Evolutionary conservation across 2,797 vertebrate species (phyloP).

Genomic region (Poecilia picta): DNA sequence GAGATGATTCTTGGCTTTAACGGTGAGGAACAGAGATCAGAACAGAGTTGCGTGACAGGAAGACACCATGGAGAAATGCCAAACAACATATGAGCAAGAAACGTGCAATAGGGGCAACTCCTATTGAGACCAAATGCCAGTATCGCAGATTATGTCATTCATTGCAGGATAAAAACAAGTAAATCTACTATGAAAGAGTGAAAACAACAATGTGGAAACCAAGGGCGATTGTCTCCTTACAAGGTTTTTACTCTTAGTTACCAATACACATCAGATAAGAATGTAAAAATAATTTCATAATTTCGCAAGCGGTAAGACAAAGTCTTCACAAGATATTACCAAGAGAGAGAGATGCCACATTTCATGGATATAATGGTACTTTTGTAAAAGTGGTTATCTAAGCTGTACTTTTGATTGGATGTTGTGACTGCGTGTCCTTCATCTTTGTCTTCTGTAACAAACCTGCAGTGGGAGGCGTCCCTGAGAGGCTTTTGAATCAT

Average conservation of each 20-base stretch:
- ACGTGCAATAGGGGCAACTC: neutral
- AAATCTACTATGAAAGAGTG: slow-evolving; percentile 3
- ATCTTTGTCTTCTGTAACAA: neutral
- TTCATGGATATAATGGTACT: neutral
- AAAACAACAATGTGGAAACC: neutral
- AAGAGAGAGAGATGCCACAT: neutral
- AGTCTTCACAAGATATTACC: neutral
- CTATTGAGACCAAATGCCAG: neutral
- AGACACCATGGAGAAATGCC: slow-evolving; percentile 15
- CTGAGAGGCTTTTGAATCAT: neutral
- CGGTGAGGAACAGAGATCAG: slow-evolving; percentile 31
- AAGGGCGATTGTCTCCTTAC: neutral
- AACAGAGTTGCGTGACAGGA: slow-evolving; percentile 23
- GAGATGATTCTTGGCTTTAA: slow-evolving; percentile 48
- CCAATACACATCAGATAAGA: neutral
- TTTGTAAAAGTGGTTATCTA: neutral
- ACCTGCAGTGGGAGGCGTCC: neutral
- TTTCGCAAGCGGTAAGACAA: neutral
- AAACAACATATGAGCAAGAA: neutral
- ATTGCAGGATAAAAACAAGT: slow-evolving; percentile 8
- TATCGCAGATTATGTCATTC: neutral
- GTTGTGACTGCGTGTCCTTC: neutral
- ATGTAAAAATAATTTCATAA: neutral
- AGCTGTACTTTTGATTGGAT: neutral
- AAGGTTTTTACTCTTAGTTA: neutral